phyloP scores from a whole-genome alignment of 2,888 invertebrate species.

The Agrypnus murinus region DNA sequence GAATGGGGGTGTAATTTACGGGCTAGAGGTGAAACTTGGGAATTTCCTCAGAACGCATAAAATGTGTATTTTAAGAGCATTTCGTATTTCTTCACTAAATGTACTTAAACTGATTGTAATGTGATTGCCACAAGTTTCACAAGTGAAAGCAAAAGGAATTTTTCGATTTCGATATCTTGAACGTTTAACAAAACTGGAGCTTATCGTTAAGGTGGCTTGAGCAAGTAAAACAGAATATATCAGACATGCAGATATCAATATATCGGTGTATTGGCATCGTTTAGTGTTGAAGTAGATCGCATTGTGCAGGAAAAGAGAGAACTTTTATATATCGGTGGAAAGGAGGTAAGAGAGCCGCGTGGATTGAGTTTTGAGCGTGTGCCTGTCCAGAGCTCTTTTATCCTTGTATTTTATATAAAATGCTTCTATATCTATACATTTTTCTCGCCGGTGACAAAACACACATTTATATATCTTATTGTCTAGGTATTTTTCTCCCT shows the following conservation, averaged over 20 bases:
- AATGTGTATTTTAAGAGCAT: too few species aligned
- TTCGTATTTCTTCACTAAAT: too few species aligned
- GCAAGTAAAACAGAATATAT: conserved; percentile 37
- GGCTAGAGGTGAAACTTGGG: too few species aligned
- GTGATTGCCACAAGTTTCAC: too few species aligned
- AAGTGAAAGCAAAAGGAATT: too few species aligned
- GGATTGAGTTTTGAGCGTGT: conserved; percentile 43
- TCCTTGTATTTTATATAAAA: conserved; percentile 51
- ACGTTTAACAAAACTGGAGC: conserved; percentile 13
- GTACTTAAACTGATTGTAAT: too few species aligned
- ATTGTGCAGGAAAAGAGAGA: conserved; percentile 38
- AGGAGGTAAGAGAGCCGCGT: conserved; percentile 38
- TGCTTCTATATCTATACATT: conserved; percentile 51
- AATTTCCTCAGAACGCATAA: too few species aligned
- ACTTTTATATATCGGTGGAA: conserved; percentile 33
- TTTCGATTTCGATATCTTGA: background rate
- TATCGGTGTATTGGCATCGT: conserved; percentile 46
- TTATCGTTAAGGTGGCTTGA: conserved; percentile 24
- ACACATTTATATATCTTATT: conserved; percentile 57
- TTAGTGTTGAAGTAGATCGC: conserved; percentile 44
- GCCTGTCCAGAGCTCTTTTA: conserved; percentile 50
- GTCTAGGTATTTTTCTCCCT: conserved; percentile 49
- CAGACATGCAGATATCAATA: conserved; percentile 46
- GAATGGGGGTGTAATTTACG: too few species aligned
- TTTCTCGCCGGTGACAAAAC: conserved; percentile 53